Percentiles rank a stretch among this genome's conserved stretches.
phyloP scores from a whole-genome alignment of 2,113 vertebrate genomes.

The Takifugu flavidus region DNA sequence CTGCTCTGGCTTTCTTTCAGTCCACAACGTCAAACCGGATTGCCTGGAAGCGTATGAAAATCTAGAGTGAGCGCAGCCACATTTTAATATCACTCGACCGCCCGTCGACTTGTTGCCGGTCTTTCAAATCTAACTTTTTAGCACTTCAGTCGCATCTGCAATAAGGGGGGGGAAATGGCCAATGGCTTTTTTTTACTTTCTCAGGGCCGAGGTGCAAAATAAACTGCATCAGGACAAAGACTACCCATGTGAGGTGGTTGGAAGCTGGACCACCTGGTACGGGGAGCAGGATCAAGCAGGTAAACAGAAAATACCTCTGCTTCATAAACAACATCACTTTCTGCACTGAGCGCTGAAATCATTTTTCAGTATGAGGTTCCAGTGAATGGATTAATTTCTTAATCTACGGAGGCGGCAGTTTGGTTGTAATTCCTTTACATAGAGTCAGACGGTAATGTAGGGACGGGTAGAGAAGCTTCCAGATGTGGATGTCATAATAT shows the following conservation, averaged over 20 bases:
- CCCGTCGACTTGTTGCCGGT: neutral
- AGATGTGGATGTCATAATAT: slow-evolving; percentile 5
- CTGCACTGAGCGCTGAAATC: neutral
- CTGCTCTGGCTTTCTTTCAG: slow-evolving; percentile 62
- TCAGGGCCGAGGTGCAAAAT: slow-evolving; percentile 85
- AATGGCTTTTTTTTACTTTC: neutral
- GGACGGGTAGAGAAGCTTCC: neutral
- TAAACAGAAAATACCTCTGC: slow-evolving; percentile 43
- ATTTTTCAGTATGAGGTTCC: slow-evolving; percentile 9
- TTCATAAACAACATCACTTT: too few species aligned
- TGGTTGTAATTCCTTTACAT: neutral
- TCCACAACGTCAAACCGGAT: slow-evolving; percentile 95
- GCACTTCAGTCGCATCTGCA: too few species aligned
- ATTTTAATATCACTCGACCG: neutral
- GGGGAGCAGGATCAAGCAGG: slow-evolving; percentile 97
- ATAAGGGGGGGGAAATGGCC: neutral
- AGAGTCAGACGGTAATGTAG: slow-evolving; percentile 2
- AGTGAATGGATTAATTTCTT: neutral
- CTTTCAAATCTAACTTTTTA: neutral
- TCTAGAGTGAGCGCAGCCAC: slow-evolving; percentile 82
- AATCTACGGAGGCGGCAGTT: slow-evolving; percentile 1
- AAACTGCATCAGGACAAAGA: slow-evolving; percentile 83
- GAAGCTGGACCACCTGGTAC: slow-evolving; percentile 98
- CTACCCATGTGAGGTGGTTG: slow-evolving; percentile 90
- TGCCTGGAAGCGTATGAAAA: slow-evolving; percentile 89